Conservation (phyloP, 2,797 vertebrate genomes). For the Oophaga sylvatica region DNA sequence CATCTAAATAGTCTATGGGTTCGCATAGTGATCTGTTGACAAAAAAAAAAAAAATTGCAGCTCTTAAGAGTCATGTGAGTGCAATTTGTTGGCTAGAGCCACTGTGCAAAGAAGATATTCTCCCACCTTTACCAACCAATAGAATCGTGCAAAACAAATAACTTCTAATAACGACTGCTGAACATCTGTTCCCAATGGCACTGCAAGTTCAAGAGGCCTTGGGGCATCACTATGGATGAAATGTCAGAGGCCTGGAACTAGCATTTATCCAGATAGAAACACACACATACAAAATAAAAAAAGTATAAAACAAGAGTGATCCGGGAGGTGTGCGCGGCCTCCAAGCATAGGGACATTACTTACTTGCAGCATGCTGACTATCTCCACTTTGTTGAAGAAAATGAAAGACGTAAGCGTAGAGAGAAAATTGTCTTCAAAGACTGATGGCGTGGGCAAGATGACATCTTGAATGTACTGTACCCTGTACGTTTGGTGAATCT, state of each 20-base stretch:
- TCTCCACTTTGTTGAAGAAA: conserved; percentile 99
- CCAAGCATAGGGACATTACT: conserved; percentile 62
- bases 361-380: conserved; percentile 99
- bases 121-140: too few relatives aligned
- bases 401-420: conserved; percentile 98
- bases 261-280: too few relatives aligned
- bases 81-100: too few relatives aligned
- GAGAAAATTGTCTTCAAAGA: conserved; percentile 99
- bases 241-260: background rate
- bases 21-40: too few relatives aligned
- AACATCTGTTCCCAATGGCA: background rate
- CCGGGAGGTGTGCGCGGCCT: too few relatives aligned
- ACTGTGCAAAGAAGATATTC: too few relatives aligned
- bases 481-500: conserved; percentile 99
- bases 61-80: too few relatives aligned
- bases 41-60: too few relatives aligned
- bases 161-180: background rate
- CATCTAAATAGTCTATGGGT: too few relatives aligned
- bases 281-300: background rate
- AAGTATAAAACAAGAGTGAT: background rate
- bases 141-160: too few relatives aligned
- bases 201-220: background rate
- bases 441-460: conserved; percentile 96
- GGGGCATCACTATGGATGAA: background rate
- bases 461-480: conserved; percentile 99